A percentile compares a stretch with the other conserved stretches of the same genome.
Conservation (phyloP, 1,140 invertebrate species). For the Cydia splendana region DNA sequence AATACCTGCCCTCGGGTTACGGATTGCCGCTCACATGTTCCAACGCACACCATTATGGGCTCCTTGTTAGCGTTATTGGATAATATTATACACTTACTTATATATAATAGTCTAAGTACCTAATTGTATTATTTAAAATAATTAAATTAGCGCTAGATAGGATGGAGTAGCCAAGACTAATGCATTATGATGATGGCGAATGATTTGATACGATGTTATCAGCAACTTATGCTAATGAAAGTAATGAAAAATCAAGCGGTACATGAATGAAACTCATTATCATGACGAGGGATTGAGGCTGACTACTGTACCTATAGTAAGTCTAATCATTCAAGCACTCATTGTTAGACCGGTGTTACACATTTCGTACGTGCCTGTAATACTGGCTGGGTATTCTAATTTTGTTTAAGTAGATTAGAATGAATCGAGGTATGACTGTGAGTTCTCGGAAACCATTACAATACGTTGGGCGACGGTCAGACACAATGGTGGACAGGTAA, state of each 20-base stretch:
- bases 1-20: conserved; percentile 51
- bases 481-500: conserved; percentile 31
- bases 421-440: conserved; percentile 9
- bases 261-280: too few species aligned
- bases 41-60: conserved; percentile 36
- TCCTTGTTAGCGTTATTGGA: conserved; percentile 46
- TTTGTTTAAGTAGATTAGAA: conserved; percentile 8
- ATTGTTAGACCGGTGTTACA: background rate
- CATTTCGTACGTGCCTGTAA: conserved; percentile 2
- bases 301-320: background rate
- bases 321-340: background rate
- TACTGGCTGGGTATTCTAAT: conserved; percentile 1
- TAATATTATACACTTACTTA: conserved; percentile 37
- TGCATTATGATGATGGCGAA: too few species aligned
- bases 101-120: background rate
- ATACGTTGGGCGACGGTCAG: conserved; percentile 11
- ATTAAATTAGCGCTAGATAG: background rate
- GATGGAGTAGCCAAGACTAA: too few species aligned
- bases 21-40: conserved; percentile 39
- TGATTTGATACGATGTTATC: too few species aligned
- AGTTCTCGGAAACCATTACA: conserved; percentile 26
- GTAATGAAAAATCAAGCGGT: too few species aligned
- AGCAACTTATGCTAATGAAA: too few species aligned
- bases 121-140: background rate
- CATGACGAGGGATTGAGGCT: background rate